Base-by-base conservation (phyloP, 2,888 invertebrate genomes). In the Aspidapion aeneum region DNA sequence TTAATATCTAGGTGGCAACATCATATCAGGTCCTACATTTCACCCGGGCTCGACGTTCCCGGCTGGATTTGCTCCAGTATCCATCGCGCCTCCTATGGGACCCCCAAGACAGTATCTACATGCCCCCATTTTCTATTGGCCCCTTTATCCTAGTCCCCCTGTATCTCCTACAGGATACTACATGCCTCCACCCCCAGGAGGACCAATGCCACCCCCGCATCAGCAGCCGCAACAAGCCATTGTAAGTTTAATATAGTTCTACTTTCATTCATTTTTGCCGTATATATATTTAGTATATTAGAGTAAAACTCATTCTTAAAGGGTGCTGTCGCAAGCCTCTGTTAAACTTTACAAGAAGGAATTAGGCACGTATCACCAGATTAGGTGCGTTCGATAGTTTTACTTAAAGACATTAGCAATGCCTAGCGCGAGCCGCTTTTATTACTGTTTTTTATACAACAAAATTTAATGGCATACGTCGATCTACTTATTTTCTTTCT, bases 141-240 rank as follows among this genome's bases (percentile, higher is more conserved):
- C 93, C 1, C 35, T 67, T 0, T 96, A 96, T 82, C 95, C 96
- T 56, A 94, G 94, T 73, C 96, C 96, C 50, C 96, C 96, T 0
- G 94, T 96, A 18, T 95, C 95, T 54, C 96, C 96, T 0, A 94
- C 94, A 50, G 91, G 90, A 73, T 93, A 93, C 79, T 93, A 89
- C 76, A 90, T 89, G 66, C 85, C 88, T 20, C 84, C 85, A 71
- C 79, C 78, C 58, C 78, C 79, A 51, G 58, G 55, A 18, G 61
- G 64, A 21, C 62, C 60, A 1, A 35, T 58, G 48, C 57, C 57
- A 50, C 63, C 79, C 75, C 75, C 74, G 48, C 75, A 73, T 9
- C 75, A 73, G 61, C 78, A 76, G 60, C 74, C 63, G 78, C 85
- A 77, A 65, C 75, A 76, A 65, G 73, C 74, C 55, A 73, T 71